Evolutionary conservation across 2,888 invertebrate species (phyloP).

Genomic region (Amiota minor): DNA sequence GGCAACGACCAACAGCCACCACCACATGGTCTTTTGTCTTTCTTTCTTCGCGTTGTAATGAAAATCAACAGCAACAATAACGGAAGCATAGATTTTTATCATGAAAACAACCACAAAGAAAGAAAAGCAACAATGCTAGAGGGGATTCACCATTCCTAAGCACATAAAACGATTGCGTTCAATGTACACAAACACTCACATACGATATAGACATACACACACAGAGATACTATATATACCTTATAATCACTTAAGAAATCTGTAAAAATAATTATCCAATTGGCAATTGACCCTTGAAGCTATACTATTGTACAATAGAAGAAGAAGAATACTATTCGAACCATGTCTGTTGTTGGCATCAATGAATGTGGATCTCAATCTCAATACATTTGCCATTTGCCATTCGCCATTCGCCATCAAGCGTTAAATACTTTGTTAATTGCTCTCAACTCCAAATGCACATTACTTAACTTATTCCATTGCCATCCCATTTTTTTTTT

Average conservation of each 20-base stretch:
- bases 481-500: neutral
- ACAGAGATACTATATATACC: neutral
- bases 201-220: neutral
- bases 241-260: constrained; percentile 13
- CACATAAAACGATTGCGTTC: constrained; percentile 6
- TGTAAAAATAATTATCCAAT: constrained; percentile 49
- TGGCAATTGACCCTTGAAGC: constrained; percentile 33
- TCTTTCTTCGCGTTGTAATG: too few relatives aligned
- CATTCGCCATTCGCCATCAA: neutral
- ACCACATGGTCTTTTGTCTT: neutral
- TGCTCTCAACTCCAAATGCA: constrained; percentile 13
- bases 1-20: neutral
- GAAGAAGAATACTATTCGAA: too few relatives aligned
- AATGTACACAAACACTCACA: neutral
- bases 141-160: neutral
- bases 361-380: neutral
- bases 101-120: neutral
- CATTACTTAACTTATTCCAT: neutral
- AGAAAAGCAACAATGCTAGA: constrained; percentile 6
- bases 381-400: neutral
- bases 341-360: neutral
- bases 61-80: too few relatives aligned
- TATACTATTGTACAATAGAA: neutral
- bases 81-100: constrained; percentile 1
- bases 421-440: constrained; percentile 29